These are phyloP conservation scores for Stegana nigrithorax DNA, from an alignment of 2,888 invertebrate genomes.

Conservation along the genomic window DNA sequence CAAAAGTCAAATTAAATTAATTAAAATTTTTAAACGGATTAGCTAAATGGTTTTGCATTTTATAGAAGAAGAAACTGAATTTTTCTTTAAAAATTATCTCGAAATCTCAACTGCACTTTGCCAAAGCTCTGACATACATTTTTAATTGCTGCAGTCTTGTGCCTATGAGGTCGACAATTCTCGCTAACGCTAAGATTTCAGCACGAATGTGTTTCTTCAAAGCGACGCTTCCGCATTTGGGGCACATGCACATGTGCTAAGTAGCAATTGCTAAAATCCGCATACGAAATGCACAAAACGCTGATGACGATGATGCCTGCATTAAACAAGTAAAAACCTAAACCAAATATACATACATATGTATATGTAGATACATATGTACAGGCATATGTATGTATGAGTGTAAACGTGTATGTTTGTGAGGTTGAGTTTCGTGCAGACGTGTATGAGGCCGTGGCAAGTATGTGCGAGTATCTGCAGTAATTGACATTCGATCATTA, in stretches of 20 bases:
- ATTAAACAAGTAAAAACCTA: not conserved
- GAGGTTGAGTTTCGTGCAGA: too few species aligned
- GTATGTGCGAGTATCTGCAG: conserved; percentile 51
- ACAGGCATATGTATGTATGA: conserved; percentile 14
- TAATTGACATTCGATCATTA: conserved; percentile 69
- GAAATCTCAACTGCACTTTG: not conserved
- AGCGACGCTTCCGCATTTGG: not conserved
- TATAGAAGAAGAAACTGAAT: too few species aligned
- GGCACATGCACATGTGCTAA: not conserved
- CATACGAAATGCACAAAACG: not conserved
- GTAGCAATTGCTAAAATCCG: not conserved
- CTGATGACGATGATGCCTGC: not conserved
- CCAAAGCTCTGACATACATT: too few species aligned
- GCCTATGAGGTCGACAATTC: not conserved
- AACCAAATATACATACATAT: not conserved
- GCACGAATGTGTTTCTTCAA: not conserved
- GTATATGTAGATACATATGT: not conserved
- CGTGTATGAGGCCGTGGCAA: conserved; percentile 7
- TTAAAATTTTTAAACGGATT: too few species aligned
- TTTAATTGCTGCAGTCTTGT: not conserved
- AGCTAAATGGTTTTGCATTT: too few species aligned
- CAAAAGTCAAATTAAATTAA: too few species aligned
- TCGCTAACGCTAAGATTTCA: not conserved
- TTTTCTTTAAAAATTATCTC: too few species aligned
- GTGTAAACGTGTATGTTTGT: conserved; percentile 28